Evolutionary conservation across 2,888 invertebrate species (phyloP).

Genomic region (Sphaerophoria taeniata): DNA sequence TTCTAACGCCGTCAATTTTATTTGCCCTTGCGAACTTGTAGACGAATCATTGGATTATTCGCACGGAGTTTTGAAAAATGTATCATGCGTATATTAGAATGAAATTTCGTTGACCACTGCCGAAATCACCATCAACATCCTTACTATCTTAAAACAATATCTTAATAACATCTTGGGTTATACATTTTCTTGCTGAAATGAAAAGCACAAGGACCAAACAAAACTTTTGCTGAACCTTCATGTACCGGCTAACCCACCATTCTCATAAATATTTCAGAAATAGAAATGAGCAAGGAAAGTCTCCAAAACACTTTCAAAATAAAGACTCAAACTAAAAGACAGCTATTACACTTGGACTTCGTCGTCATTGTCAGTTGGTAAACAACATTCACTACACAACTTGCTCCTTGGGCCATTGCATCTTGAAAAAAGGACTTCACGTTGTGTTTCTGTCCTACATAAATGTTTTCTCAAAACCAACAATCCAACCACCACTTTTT

Average conservation of each 20-base stretch:
- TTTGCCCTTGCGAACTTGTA: too few relatives aligned
- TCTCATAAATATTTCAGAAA: slow-evolving; percentile 53
- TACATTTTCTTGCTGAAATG: not conserved
- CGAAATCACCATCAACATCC: too few relatives aligned
- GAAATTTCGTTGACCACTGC: too few relatives aligned
- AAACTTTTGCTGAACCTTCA: slow-evolving; percentile 41
- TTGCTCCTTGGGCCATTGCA: slow-evolving; percentile 24
- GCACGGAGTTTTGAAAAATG: too few relatives aligned
- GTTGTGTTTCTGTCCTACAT: slow-evolving; percentile 51
- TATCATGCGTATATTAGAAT: too few relatives aligned
- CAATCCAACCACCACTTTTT: slow-evolving; percentile 35
- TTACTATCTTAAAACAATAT: too few relatives aligned
- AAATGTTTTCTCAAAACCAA: slow-evolving; percentile 40
- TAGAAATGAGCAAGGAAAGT: slow-evolving; percentile 16
- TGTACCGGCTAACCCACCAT: slow-evolving; percentile 14
- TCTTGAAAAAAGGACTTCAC: slow-evolving; percentile 41
- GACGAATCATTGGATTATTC: too few relatives aligned
- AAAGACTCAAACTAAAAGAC: too few relatives aligned
- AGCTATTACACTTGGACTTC: too few relatives aligned
- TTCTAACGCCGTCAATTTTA: too few relatives aligned
- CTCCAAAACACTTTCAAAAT: slow-evolving; percentile 49
- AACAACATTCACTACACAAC: slow-evolving; percentile 25
- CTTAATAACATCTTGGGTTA: slow-evolving; percentile 50
- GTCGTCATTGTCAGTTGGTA: not conserved
- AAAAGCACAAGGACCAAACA: not conserved